These are phyloP conservation scores for Drosophila erecta DNA, from an alignment of 1,140 invertebrate genomes.

Conservation along the genomic window DNA sequence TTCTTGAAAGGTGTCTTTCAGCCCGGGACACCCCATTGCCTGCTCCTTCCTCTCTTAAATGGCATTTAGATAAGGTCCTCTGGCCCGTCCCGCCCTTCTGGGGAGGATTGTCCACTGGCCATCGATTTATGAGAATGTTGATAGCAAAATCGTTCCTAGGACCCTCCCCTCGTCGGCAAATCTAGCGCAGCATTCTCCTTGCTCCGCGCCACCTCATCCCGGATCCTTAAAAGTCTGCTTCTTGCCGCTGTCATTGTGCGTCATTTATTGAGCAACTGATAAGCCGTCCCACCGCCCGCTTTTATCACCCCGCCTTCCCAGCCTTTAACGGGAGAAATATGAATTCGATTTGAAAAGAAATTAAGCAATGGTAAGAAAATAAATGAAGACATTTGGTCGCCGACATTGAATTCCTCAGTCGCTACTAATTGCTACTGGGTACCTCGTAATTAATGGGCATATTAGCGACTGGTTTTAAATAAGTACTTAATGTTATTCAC, in stretches of 20 bases:
- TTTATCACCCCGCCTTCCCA: background rate
- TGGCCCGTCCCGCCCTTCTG: slow-evolving; percentile 12
- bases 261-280: slow-evolving; percentile 73
- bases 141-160: slow-evolving; percentile 37
- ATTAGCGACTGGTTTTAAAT: background rate
- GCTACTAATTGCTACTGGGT: slow-evolving; percentile 12
- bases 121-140: slow-evolving; percentile 69
- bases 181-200: slow-evolving; percentile 32
- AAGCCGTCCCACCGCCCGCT: slow-evolving; percentile 24
- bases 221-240: slow-evolving; percentile 2
- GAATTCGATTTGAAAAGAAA: slow-evolving; percentile 75
- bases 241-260: slow-evolving; percentile 42
- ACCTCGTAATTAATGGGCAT: background rate
- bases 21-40: background rate
- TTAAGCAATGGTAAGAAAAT: slow-evolving; percentile 54
- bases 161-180: slow-evolving; percentile 4
- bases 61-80: slow-evolving; percentile 76
- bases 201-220: background rate
- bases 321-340: slow-evolving; percentile 54
- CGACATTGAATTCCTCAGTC: slow-evolving; percentile 22
- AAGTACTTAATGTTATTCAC: too few species aligned
- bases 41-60: slow-evolving; percentile 58
- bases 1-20: slow-evolving; percentile 21
- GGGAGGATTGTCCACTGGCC: slow-evolving; percentile 48
- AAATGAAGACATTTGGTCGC: slow-evolving; percentile 76